phyloP scores from a whole-genome alignment of 2,113 vertebrate species.

The Empidonax alnorum region DNA sequence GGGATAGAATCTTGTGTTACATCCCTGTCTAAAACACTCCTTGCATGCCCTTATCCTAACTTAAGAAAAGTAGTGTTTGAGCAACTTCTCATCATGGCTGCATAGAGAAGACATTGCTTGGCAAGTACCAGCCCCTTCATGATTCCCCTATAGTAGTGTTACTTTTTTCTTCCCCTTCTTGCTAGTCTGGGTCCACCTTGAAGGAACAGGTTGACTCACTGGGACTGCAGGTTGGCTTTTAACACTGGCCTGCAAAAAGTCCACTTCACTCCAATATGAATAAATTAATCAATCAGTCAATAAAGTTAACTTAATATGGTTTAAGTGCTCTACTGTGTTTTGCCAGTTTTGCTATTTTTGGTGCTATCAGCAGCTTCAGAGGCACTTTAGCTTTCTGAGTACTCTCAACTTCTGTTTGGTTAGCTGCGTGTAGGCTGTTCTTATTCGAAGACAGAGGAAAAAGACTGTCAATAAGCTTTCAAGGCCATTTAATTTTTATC shows the following conservation, averaged over 20 bases:
- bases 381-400: neutral
- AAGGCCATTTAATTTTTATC: neutral
- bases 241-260: rapidly evolving
- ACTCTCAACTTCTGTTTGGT: neutral
- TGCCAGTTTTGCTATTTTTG: neutral
- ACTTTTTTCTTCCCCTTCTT: neutral
- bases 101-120: rapidly evolving
- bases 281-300: neutral
- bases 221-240: neutral
- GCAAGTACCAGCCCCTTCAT: neutral
- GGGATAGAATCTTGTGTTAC: neutral
- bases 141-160: rapidly evolving
- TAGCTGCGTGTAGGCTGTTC: neutral
- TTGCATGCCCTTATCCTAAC: neutral
- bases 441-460: neutral
- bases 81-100: neutral
- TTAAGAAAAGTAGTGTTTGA: neutral
- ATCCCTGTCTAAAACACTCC: rapidly evolving
- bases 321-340: neutral
- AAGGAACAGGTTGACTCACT: neutral
- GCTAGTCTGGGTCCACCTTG: neutral
- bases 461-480: neutral
- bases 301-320: neutral
- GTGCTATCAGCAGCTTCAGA: neutral
- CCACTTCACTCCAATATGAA: neutral